Percentiles rank a stretch among this genome's conserved stretches.
Evolutionary conservation across 2,113 vertebrate species (phyloP).

Genomic region (Notothenia coriiceps): DNA sequence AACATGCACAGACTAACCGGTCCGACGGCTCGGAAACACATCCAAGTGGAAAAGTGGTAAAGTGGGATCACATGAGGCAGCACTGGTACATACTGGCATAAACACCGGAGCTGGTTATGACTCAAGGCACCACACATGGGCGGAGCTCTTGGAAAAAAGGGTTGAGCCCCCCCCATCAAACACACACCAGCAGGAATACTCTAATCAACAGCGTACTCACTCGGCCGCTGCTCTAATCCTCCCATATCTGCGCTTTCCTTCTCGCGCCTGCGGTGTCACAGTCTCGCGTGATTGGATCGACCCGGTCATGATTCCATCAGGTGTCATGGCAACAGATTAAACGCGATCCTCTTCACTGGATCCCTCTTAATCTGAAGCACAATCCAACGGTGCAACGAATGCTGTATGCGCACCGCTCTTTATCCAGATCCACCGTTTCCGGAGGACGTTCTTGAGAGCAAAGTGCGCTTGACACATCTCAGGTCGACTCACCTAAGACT

Average conservation of each 20-base stretch:
- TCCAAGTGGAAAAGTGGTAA: background rate
- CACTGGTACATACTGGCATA: background rate
- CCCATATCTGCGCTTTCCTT: no score
- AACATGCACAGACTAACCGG: conserved; percentile 24
- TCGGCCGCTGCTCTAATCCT: conserved; percentile 18
- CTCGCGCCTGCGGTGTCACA: background rate
- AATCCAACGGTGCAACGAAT: conserved; percentile 40
- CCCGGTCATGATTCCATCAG: background rate
- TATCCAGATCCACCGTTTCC: no score
- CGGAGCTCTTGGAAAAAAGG: no score
- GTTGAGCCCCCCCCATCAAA: no score
- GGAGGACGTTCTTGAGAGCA: no score
- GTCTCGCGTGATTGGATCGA: background rate
- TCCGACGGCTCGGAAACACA: no score
- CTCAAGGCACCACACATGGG: conserved; percentile 21
- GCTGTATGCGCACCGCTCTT: no score
- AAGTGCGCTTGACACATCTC: no score
- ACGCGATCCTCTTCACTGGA: conserved; percentile 25
- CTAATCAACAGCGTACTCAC: conserved; percentile 26
- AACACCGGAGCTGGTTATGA: background rate
- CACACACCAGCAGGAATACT: conserved; percentile 30
- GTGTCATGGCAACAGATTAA: conserved; percentile 64
- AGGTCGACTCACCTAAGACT: no score
- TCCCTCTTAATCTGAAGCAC: conserved; percentile 67
- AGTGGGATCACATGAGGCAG: no score